A percentile compares a stretch with the other conserved stretches of the same genome.
These are phyloP conservation scores for Drosophila formosana DNA, from an alignment of 2,888 invertebrate genomes.

Conservation along the genomic window DNA sequence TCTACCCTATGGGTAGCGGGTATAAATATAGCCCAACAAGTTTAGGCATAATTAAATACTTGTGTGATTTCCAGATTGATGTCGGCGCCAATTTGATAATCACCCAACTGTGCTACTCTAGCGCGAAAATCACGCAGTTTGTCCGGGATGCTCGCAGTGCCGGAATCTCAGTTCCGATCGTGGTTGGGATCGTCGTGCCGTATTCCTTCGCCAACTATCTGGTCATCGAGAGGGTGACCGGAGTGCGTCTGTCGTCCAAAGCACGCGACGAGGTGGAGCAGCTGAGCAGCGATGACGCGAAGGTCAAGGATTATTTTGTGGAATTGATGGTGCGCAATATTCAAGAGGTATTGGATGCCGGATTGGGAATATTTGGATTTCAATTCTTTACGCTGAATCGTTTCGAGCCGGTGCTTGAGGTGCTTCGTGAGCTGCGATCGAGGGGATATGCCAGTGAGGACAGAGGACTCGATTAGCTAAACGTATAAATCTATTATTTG, in stretches of 20 bases:
- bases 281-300: conserved; percentile 18
- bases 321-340: conserved; percentile 63
- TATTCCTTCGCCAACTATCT: conserved; percentile 54
- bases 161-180: conserved; percentile 91
- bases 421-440: conserved; percentile 31
- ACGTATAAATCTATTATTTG: background rate
- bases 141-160: conserved; percentile 88
- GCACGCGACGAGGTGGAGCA: conserved; percentile 46
- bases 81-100: conserved; percentile 94
- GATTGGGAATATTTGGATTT: conserved; percentile 76
- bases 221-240: conserved; percentile 61
- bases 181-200: conserved; percentile 91
- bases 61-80: conserved; percentile 85
- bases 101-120: conserved; percentile 93
- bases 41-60: background rate
- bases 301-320: conserved; percentile 59
- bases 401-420: conserved; percentile 46
- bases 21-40: no score
- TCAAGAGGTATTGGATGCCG: conserved; percentile 65
- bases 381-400: conserved; percentile 83
- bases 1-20: no score
- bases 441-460: conserved; percentile 25
- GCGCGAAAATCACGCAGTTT: conserved; percentile 88
- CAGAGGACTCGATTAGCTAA: background rate
- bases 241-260: conserved; percentile 47